Conservation (phyloP, 2,888 invertebrate genomes). For the Spilarctia lutea region DNA sequence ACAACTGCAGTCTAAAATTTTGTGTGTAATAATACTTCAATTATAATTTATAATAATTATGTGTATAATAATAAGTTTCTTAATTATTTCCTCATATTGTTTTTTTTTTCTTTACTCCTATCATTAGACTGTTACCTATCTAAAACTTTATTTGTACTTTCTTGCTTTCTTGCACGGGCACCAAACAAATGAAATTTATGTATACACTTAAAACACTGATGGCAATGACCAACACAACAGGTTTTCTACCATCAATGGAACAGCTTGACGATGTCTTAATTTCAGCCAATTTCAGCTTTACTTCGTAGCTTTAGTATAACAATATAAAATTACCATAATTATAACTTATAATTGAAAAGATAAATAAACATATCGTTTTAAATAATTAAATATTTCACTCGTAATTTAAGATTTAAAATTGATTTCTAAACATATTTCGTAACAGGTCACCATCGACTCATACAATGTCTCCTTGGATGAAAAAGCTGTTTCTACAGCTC, state of each 20-base stretch:
- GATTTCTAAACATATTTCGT: constrained; percentile 5
- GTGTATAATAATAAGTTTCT: background rate
- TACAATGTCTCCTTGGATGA: constrained; percentile 96
- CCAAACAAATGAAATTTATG: background rate
- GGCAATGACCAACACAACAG: constrained; percentile 4
- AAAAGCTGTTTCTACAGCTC: constrained; percentile 95
- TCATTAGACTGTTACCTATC: background rate
- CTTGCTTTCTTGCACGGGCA: constrained; percentile 4
- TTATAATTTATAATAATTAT: background rate
- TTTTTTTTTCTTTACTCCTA: background rate
- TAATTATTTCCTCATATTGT: background rate
- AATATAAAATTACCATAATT: background rate
- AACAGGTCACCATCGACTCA: constrained; percentile 96
- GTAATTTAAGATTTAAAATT: background rate
- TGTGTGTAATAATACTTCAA: background rate
- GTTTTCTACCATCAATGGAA: constrained; percentile 11
- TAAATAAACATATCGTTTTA: background rate
- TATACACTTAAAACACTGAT: background rate
- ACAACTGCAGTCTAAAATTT: background rate
- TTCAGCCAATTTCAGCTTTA: constrained; percentile 12
- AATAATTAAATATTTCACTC: background rate
- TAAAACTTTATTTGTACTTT: background rate
- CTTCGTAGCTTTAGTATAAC: constrained; percentile 6
- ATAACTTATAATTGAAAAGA: background rate
- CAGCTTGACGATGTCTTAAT: background rate